Evolutionary conservation across 2,113 vertebrate species (phyloP), one percentile per base, ranked within the genome.

Genomic region (Pogona vitticeps): DNA sequence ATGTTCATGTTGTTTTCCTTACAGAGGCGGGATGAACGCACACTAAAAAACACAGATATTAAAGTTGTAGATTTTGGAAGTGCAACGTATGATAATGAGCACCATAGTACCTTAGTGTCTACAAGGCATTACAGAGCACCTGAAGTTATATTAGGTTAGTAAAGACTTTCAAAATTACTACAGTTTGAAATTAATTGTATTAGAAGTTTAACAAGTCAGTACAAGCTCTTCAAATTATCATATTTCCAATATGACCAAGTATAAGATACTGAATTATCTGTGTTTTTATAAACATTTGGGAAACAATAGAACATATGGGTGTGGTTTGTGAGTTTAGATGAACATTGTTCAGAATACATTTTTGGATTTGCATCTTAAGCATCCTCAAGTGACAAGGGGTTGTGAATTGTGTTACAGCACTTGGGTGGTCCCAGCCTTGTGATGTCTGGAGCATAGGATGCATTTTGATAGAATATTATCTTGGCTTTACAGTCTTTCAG

Each of bases 401-500:
- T 92, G 68, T 94, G 82, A 90, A 71, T 90, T 76, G 82, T 91
- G 92, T 90, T 94, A 84, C 94, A 99, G 98, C 98, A 68, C 93
- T 99, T 86, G 98, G 98, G 88, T 99, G 98, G 98, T 97, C 97
- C 3, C 98, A 99, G 85, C 96, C 98, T 0, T 99, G 98, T 94
- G 98, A 99, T 75, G 98, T 99, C 84, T 99, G 98, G 98, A 99
- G 98, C 84, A 96, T 99, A 82, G 98, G 98, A 79, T 99, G 98
- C 83, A 99, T 99, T 92, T 95, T 99, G 33, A 97, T 99, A 26
- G 98, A 99, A 87, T 99, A 98, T 92, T 99, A 99, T 90, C 97
- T 99, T 26, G 98, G 98, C 81, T 97, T 97, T 88, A 99, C 98
- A 1, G 97, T 99, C 40, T 99, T 99, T 94, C 98, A 99, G 97